These are phyloP conservation scores for Cephus nigrinus DNA, from an alignment of 2,888 invertebrate genomes.

Conservation along the genomic window DNA sequence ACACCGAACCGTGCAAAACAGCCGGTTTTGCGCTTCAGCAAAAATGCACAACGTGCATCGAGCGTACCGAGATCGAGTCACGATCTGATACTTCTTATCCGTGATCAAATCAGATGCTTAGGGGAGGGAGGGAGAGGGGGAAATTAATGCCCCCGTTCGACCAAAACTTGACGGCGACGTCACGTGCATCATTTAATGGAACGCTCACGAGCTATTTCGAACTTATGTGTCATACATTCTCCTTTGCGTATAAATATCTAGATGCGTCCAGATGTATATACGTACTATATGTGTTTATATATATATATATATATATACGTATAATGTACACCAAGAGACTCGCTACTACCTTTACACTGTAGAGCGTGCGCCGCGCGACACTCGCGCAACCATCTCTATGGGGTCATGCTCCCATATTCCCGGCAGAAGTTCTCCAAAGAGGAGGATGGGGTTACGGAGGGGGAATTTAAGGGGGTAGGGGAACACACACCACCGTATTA, in stretches of 20 bases:
- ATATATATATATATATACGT: not conserved
- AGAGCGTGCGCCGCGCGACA: not conserved
- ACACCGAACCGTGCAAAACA: not conserved
- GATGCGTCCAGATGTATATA: not conserved
- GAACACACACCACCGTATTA: constrained; percentile 21
- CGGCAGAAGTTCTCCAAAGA: constrained; percentile 20
- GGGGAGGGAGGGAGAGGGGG: not conserved
- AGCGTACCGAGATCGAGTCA: not conserved
- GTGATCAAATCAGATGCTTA: not conserved
- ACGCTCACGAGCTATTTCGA: constrained; percentile 48
- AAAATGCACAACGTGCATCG: not conserved
- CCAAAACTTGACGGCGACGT: not conserved
- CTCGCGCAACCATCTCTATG: not conserved
- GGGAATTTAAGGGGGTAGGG: not conserved
- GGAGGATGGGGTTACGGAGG: constrained; percentile 11
- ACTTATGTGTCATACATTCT: constrained; percentile 52
- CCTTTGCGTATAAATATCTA: constrained; percentile 44
- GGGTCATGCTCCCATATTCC: constrained; percentile 4
- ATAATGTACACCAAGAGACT: not conserved
- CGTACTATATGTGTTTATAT: not conserved
- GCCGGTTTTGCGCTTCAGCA: not conserved
- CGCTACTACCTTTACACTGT: not conserved
- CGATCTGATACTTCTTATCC: not conserved
- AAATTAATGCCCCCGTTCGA: not conserved
- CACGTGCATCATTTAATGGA: constrained; percentile 36